These are phyloP conservation scores for Leucoma salicis DNA, from an alignment of 2,888 invertebrate genomes.

Conservation along the genomic window DNA sequence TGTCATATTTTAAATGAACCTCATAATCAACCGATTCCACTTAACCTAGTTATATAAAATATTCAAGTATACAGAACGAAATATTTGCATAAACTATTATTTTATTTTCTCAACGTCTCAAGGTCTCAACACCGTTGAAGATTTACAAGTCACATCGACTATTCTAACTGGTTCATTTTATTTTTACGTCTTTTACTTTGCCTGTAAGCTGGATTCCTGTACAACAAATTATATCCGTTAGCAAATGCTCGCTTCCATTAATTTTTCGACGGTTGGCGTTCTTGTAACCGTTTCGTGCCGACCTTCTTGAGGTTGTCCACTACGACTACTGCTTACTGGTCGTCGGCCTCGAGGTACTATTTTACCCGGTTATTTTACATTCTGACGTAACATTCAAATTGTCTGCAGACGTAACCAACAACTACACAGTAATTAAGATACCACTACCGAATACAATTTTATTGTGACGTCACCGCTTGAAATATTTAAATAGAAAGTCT, in stretches of 20 bases:
- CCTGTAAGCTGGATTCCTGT: conserved; percentile 7
- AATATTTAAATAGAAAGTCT: conserved; percentile 19
- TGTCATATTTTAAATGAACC: neutral
- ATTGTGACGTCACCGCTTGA: conserved; percentile 15
- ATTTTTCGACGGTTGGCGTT: conserved; percentile 28
- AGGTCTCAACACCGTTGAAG: conserved; percentile 4
- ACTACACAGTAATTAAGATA: conserved; percentile 21
- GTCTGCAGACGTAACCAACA: conserved; percentile 21
- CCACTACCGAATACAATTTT: conserved; percentile 20
- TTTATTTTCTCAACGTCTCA: conserved; percentile 6
- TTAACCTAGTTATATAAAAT: neutral
- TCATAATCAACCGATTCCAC: neutral
- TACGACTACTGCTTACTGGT: conserved; percentile 18
- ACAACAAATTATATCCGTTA: conserved; percentile 11
- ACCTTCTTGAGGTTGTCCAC: conserved; percentile 36
- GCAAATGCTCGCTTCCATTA: conserved; percentile 12
- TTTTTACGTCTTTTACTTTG: conserved; percentile 6
- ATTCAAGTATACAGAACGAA: neutral
- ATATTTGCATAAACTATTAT: conserved; percentile 2
- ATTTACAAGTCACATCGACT: conserved; percentile 2
- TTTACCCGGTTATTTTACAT: conserved; percentile 13
- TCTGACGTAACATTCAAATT: conserved; percentile 28
- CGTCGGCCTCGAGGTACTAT: conserved; percentile 28
- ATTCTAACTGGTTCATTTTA: neutral
- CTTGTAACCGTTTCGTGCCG: conserved; percentile 34